These are phyloP conservation scores for Nyctibius grandis DNA, from an alignment of 2,797 vertebrate genomes.

Conservation along the genomic window DNA sequence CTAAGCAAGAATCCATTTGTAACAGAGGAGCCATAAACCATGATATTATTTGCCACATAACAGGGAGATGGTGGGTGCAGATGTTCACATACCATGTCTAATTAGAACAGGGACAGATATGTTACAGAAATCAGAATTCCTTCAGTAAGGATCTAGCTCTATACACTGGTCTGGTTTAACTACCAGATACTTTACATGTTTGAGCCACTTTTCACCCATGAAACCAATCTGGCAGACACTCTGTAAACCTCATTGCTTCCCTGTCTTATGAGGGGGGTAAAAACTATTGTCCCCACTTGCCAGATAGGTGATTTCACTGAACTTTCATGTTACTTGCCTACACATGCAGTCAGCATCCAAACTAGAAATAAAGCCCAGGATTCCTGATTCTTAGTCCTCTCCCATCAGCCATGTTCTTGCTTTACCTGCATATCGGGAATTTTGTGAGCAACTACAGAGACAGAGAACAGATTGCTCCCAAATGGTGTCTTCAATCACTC, in stretches of 20 bases:
- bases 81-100: not conserved
- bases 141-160: not conserved
- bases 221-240: not conserved
- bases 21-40: not conserved
- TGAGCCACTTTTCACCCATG: not conserved
- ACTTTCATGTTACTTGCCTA: not conserved
- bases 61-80: not conserved
- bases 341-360: not conserved
- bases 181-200: not conserved
- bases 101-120: not conserved
- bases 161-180: not conserved
- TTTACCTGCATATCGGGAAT: not conserved
- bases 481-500: slow-evolving; percentile 51
- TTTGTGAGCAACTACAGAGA: slow-evolving; percentile 10
- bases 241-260: not conserved
- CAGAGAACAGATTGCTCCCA: slow-evolving; percentile 51
- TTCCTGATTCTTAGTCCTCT: not conserved
- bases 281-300: not conserved
- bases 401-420: not conserved
- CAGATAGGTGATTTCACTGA: not conserved
- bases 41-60: not conserved
- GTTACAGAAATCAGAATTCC: slow-evolving; percentile 3
- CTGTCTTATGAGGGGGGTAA: not conserved
- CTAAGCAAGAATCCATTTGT: not conserved
- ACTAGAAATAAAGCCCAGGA: not conserved